These are phyloP conservation scores for Pelodytes ibericus DNA, from an alignment of 2,797 vertebrate species.

Conservation along the genomic window DNA sequence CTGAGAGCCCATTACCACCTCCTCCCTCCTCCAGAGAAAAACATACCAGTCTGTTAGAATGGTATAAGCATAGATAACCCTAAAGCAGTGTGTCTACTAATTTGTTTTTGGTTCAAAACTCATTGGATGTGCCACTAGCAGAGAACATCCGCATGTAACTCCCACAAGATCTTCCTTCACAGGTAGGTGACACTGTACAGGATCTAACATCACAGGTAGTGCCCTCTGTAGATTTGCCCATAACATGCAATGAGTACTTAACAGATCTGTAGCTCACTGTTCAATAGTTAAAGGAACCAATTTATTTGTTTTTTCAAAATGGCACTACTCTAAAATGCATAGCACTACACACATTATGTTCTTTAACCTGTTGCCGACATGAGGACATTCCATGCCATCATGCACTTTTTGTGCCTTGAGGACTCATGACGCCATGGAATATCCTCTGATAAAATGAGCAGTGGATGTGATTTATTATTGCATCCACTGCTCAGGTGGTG, in stretches of 20 bases:
- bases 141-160: conserved; percentile 14
- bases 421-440: too few species aligned
- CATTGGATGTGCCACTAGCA: conserved; percentile 31
- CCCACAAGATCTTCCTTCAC: conserved; percentile 10
- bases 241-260: neutral
- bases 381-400: too few species aligned
- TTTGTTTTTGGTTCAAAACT: conserved; percentile 58
- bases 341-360: too few species aligned
- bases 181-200: neutral
- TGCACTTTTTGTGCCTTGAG: too few species aligned
- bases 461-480: too few species aligned
- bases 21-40: conserved; percentile 65
- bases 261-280: too few species aligned
- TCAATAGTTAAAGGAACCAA: too few species aligned
- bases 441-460: too few species aligned
- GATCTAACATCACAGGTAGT: neutral
- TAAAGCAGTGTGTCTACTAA: conserved; percentile 64
- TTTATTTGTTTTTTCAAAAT: too few species aligned
- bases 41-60: conserved; percentile 63
- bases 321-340: too few species aligned
- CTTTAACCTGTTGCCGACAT: too few species aligned
- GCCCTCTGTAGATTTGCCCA: conserved; percentile 1
- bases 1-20: conserved; percentile 72
- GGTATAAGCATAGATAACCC: conserved; percentile 63
- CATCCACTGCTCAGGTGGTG: too few species aligned